These are phyloP conservation scores for Myotis daubentonii DNA, from an alignment of 2,797 vertebrate species.

Conservation along the genomic window DNA sequence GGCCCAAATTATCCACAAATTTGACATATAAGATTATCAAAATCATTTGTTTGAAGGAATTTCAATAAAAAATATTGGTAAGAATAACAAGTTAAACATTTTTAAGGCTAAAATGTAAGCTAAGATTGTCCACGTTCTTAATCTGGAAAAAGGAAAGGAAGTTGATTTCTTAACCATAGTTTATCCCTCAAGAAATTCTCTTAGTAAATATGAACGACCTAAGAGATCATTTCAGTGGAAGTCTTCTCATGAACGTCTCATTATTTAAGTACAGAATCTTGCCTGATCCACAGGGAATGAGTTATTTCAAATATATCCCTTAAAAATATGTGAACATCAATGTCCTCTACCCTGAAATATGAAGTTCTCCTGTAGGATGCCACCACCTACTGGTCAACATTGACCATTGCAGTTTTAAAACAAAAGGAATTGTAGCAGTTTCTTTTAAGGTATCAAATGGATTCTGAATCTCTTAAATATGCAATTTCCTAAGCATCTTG, in stretches of 20 bases:
- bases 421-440: neutral
- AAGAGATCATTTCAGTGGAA: neutral
- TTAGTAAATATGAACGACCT: neutral
- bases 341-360: rapidly evolving
- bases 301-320: neutral
- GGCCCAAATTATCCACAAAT: neutral
- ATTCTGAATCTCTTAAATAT: slow-evolving; percentile 1
- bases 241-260: neutral
- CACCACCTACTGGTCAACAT: slow-evolving; percentile 17
- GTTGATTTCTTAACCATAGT: neutral
- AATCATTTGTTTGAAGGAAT: neutral
- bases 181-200: neutral
- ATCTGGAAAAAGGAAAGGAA: neutral
- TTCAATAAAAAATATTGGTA: neutral
- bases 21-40: neutral
- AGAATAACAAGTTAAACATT: neutral
- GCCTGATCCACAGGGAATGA: neutral
- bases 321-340: neutral
- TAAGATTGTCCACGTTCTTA: neutral
- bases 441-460: neutral
- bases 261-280: neutral
- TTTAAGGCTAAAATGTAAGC: neutral
- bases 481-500: neutral
- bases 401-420: neutral
- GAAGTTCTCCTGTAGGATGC: neutral